A percentile compares a stretch with the other conserved stretches of the same genome.
phyloP scores from a whole-genome alignment of 2,797 vertebrate genomes.

The Enteromius radiatus region DNA sequence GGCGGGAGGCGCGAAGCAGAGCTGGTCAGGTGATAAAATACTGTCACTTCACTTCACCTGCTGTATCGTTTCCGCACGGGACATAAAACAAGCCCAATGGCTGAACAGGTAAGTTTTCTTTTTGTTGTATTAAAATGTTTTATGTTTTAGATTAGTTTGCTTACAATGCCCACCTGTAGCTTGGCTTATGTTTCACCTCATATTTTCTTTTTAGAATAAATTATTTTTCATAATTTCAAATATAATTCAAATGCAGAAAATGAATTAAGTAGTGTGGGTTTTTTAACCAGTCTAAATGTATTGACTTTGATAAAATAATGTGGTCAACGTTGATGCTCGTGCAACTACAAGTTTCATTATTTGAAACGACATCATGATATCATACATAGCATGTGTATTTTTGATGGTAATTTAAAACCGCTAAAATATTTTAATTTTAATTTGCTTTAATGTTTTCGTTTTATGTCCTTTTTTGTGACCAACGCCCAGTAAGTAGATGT shows the following conservation, averaged over 20 bases:
- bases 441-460: background rate
- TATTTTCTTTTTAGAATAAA: background rate
- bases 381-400: background rate
- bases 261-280: background rate
- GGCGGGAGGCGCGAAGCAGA: slow-evolving; percentile 7
- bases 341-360: background rate
- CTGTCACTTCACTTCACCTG: slow-evolving; percentile 40
- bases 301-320: background rate
- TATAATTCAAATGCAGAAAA: background rate
- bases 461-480: slow-evolving; percentile 42
- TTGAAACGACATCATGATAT: background rate
- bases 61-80: slow-evolving; percentile 45
- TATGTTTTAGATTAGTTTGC: background rate
- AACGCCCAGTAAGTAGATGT: slow-evolving; percentile 52
- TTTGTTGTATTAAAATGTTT: background rate
- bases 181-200: background rate
- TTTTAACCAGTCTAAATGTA: background rate
- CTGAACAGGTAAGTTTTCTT: slow-evolving; percentile 53
- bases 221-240: too few relatives aligned
- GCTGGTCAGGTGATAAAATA: slow-evolving; percentile 51
- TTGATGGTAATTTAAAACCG: background rate
- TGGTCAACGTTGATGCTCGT: background rate
- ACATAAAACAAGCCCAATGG: slow-evolving; percentile 53
- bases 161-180: background rate
- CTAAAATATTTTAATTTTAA: background rate